Conservation (phyloP, 2,797 vertebrate species). For the Poecilia gillii region DNA sequence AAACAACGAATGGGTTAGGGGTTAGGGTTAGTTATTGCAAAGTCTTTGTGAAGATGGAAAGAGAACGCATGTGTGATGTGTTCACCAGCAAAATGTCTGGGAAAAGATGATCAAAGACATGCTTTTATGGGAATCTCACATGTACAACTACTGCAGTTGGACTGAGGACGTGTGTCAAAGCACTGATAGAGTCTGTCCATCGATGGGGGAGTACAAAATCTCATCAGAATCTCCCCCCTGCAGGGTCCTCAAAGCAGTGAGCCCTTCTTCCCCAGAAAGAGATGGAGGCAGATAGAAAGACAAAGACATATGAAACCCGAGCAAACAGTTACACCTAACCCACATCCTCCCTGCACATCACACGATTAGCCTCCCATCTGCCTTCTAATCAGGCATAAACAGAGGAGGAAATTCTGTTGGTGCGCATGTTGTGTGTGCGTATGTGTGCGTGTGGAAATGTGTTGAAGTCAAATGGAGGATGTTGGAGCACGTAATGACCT, state of each 20-base stretch:
- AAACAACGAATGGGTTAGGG: no score
- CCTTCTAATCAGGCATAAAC: conserved; percentile 34
- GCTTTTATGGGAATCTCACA: conserved; percentile 9
- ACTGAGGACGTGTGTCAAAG: background rate
- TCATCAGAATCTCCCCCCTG: conserved; percentile 47
- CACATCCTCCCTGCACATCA: conserved; percentile 39
- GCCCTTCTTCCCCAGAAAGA: conserved; percentile 46
- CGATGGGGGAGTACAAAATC: conserved; percentile 53
- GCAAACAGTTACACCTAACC: conserved; percentile 57
- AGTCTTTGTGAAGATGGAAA: background rate
- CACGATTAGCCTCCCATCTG: conserved; percentile 55
- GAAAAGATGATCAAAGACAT: conserved; percentile 37
- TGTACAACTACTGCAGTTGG: background rate
- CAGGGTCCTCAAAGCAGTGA: conserved; percentile 51
- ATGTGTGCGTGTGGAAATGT: conserved; percentile 22
- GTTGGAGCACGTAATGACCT: conserved; percentile 52
- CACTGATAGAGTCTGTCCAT: conserved; percentile 23
- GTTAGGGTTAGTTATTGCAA: background rate
- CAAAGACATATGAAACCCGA: conserved; percentile 56
- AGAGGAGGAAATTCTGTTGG: conserved; percentile 6
- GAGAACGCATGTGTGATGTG: conserved; percentile 25
- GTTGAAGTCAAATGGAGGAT: conserved; percentile 40
- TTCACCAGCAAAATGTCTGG: conserved; percentile 35
- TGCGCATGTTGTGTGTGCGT: background rate
- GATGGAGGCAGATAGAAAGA: conserved; percentile 49